phyloP scores from a whole-genome alignment of 2,797 vertebrate genomes.

The Anolis apletophallus region DNA sequence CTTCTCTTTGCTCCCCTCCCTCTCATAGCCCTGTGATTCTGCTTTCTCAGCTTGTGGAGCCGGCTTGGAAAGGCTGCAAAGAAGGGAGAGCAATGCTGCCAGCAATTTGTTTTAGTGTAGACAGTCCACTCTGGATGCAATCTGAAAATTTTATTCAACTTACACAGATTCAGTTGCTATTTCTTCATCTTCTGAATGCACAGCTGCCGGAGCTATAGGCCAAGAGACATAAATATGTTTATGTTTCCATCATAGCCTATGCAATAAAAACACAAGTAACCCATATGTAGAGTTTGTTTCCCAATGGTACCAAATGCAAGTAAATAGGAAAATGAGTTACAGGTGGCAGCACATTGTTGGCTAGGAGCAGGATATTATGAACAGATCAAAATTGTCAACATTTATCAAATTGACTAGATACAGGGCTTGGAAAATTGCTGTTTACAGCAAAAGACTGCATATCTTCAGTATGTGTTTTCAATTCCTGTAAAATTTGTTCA shows the following conservation, averaged over 20 bases:
- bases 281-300: no score
- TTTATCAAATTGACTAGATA: no score
- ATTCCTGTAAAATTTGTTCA: no score
- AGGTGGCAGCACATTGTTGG: no score
- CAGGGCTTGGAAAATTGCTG: no score
- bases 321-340: no score
- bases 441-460: no score
- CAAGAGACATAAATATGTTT: not conserved
- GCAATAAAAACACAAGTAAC: not conserved
- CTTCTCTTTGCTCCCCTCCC: not conserved
- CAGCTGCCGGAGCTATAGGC: not conserved
- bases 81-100: not conserved
- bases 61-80: not conserved
- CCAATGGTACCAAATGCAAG: no score
- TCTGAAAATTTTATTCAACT: not conserved
- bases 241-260: not conserved
- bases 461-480: no score
- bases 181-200: not conserved
- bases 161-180: constrained; percentile 9
- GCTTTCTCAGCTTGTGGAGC: not conserved
- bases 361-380: no score
- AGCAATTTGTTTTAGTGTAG: not conserved
- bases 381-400: no score
- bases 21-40: no score
- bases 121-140: not conserved